Conservation (phyloP, 2,888 invertebrate species). For the Epinotia brunnichana region DNA sequence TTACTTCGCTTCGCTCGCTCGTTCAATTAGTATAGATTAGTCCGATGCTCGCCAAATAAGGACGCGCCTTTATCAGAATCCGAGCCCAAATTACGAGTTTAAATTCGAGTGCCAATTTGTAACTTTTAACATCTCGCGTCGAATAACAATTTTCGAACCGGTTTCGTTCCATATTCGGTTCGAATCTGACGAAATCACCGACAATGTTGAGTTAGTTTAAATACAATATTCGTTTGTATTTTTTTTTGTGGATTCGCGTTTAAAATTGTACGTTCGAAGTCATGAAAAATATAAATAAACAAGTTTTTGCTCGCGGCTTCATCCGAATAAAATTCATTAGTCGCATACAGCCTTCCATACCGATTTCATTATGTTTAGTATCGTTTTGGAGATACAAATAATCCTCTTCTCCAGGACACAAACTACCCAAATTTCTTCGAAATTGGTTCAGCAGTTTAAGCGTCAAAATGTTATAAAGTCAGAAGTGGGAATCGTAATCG, state of each 20-base stretch:
- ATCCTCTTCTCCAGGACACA: too few relatives aligned
- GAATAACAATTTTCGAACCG: slow-evolving; percentile 37
- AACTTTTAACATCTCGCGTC: slow-evolving; percentile 35
- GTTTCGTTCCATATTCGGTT: slow-evolving; percentile 30
- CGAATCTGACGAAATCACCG: slow-evolving; percentile 35
- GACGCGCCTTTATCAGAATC: slow-evolving; percentile 1
- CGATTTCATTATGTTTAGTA: too few relatives aligned
- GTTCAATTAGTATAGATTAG: background rate
- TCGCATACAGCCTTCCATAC: too few relatives aligned
- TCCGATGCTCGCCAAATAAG: background rate
- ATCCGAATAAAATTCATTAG: too few relatives aligned
- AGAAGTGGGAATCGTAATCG: too few relatives aligned
- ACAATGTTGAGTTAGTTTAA: slow-evolving; percentile 27
- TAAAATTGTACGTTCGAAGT: too few relatives aligned
- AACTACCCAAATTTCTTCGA: too few relatives aligned
- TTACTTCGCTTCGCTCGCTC: background rate
- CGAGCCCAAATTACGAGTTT: slow-evolving; percentile 27
- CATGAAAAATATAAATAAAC: too few relatives aligned
- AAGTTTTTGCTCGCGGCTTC: too few relatives aligned
- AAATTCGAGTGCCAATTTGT: slow-evolving; percentile 39
- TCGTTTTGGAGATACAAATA: too few relatives aligned
- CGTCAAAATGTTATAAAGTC: too few relatives aligned
- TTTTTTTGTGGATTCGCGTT: background rate
- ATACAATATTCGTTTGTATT: slow-evolving; percentile 8
- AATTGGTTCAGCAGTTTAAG: too few relatives aligned